Percentiles rank a stretch among this genome's conserved stretches.
phyloP scores from a whole-genome alignment of 2,888 invertebrate species.

The Pyrrhia umbra region DNA sequence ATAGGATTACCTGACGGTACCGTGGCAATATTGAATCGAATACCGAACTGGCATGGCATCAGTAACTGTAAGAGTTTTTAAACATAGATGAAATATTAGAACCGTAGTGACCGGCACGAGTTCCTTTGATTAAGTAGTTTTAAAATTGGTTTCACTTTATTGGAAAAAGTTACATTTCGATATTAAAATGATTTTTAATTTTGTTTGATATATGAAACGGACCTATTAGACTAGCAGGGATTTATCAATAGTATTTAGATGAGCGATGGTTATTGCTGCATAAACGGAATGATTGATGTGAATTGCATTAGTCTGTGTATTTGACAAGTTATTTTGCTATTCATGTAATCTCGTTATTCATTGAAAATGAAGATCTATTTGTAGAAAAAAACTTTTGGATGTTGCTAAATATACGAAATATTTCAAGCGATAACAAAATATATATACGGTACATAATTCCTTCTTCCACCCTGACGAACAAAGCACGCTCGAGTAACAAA shows the following conservation, averaged over 20 bases:
- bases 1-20: slow-evolving; percentile 67
- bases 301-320: not conserved
- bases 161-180: slow-evolving; percentile 10
- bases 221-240: not conserved
- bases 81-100: slow-evolving; percentile 54
- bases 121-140: slow-evolving; percentile 48
- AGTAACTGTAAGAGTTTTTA: slow-evolving; percentile 51
- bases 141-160: slow-evolving; percentile 39
- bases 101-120: slow-evolving; percentile 15
- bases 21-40: slow-evolving; percentile 64
- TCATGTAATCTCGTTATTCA: no score
- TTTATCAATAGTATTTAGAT: not conserved
- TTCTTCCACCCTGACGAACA: slow-evolving; percentile 4
- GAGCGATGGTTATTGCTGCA: not conserved
- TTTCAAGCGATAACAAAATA: no score
- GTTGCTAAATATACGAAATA: no score
- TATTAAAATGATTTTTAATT: slow-evolving; percentile 14
- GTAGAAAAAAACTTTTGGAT: no score
- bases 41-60: slow-evolving; percentile 25
- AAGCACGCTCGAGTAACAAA: slow-evolving; percentile 6
- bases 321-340: not conserved
- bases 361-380: no score
- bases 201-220: not conserved
- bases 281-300: not conserved
- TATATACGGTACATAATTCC: no score